Evolutionary conservation across 2,113 vertebrate species (phyloP).

Genomic region (Chelonoidis abingdonii): DNA sequence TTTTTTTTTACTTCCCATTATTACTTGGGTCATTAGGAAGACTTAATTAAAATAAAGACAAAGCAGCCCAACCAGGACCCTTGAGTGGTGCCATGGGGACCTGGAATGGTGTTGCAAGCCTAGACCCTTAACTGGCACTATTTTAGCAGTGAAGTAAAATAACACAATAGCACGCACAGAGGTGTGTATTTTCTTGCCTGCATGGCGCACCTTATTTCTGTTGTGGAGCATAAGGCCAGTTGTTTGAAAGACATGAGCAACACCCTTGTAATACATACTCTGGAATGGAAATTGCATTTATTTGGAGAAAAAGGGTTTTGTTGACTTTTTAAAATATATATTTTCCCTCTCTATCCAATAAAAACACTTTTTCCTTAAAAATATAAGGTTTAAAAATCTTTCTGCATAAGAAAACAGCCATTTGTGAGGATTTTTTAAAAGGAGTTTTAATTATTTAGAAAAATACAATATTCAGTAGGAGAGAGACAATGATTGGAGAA

Average conservation of each 20-base stretch:
- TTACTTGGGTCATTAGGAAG: constrained; percentile 25
- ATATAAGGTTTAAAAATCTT: background rate
- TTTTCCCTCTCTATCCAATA: constrained; percentile 28
- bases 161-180: background rate
- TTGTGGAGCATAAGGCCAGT: background rate
- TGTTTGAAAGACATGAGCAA: background rate
- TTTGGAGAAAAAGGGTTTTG: constrained; percentile 52
- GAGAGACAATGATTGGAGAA: background rate
- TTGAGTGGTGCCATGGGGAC: background rate
- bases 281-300: constrained; percentile 48
- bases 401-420: constrained; percentile 23
- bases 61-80: background rate
- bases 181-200: background rate
- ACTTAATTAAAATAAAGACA: background rate
- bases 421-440: constrained; percentile 32
- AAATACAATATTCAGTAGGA: constrained; percentile 1
- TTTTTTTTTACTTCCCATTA: background rate
- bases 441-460: constrained; percentile 34
- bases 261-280: constrained; percentile 36
- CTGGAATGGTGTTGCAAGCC: background rate
- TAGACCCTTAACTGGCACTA: background rate
- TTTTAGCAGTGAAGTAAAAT: background rate
- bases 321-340: constrained; percentile 46
- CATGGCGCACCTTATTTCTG: background rate
- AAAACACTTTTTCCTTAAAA: constrained; percentile 4